Conservation (phyloP, 2,113 vertebrate genomes). For the Oreochromis aureus region DNA sequence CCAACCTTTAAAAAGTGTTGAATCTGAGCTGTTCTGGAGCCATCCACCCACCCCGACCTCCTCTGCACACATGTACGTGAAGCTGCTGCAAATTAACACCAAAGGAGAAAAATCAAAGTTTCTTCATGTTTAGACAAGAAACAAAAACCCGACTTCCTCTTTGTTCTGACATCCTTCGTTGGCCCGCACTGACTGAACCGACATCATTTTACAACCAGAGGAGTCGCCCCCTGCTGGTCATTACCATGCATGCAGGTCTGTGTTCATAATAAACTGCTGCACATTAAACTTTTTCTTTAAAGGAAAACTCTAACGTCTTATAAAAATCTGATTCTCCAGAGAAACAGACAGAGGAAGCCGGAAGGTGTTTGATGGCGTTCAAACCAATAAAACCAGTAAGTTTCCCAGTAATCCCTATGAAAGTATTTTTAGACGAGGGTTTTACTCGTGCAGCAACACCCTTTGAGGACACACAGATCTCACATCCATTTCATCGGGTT, state of each 20-base stretch:
- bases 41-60: neutral
- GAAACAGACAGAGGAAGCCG: neutral
- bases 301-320: neutral
- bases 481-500: neutral
- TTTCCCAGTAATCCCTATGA: neutral
- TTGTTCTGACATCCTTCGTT: neutral
- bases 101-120: neutral
- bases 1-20: neutral
- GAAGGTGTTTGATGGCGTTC: neutral
- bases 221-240: neutral
- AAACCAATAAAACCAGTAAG: neutral
- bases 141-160: neutral
- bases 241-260: fast-evolving
- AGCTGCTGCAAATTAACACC: neutral
- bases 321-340: neutral
- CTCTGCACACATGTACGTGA: neutral
- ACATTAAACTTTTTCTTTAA: neutral
- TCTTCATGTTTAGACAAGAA: neutral
- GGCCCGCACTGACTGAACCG: fast-evolving
- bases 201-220: neutral
- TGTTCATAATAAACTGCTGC: neutral
- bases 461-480: neutral
- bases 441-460: neutral
- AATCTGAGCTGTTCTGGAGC: fast-evolving
- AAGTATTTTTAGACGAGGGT: neutral